These are phyloP conservation scores for Drosophila lini DNA, from an alignment of 1,140 invertebrate species.

Conservation along the genomic window DNA sequence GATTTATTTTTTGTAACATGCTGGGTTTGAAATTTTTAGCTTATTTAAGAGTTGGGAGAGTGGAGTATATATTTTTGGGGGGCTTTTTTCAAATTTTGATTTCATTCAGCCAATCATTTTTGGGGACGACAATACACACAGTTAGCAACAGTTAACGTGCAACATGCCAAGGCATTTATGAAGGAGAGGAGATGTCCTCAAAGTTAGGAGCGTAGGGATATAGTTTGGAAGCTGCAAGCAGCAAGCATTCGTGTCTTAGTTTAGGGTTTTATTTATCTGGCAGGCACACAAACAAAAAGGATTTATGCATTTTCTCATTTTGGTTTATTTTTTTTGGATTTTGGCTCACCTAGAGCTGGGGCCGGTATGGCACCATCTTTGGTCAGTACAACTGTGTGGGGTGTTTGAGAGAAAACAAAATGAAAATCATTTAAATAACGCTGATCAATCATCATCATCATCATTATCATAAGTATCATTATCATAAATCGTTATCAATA, in stretches of 20 bases:
- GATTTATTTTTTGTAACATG: conserved; percentile 27
- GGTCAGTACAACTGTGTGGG: conserved; percentile 88
- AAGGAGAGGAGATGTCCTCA: conserved; percentile 22
- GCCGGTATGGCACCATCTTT: conserved; percentile 90
- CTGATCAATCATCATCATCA: conserved; percentile 50
- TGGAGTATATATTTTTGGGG: conserved; percentile 14
- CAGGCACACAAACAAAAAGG: conserved; percentile 23
- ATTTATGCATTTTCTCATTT: conserved; percentile 28
- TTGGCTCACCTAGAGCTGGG: conserved; percentile 88
- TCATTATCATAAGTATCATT: conserved; percentile 35
- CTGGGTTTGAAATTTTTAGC: conserved; percentile 37
- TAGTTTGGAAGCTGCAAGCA: conserved; percentile 39
- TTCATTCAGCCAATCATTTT: conserved; percentile 53
- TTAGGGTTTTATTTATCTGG: conserved; percentile 21
- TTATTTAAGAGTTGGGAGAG: conserved; percentile 18
- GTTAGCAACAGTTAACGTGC: conserved; percentile 72
- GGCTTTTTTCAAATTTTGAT: conserved; percentile 15
- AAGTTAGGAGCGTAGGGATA: conserved; percentile 19
- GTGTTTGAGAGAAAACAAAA: conserved; percentile 72
- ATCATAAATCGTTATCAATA: conserved; percentile 44
- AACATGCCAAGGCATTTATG: conserved; percentile 65
- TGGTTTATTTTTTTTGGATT: conserved; percentile 14
- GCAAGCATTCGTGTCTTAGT: conserved; percentile 41
- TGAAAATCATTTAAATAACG: conserved; percentile 59
- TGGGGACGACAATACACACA: conserved; percentile 22